These are phyloP conservation scores for Vombatus ursinus DNA, from an alignment of 2,113 vertebrate species.

Conservation along the genomic window DNA sequence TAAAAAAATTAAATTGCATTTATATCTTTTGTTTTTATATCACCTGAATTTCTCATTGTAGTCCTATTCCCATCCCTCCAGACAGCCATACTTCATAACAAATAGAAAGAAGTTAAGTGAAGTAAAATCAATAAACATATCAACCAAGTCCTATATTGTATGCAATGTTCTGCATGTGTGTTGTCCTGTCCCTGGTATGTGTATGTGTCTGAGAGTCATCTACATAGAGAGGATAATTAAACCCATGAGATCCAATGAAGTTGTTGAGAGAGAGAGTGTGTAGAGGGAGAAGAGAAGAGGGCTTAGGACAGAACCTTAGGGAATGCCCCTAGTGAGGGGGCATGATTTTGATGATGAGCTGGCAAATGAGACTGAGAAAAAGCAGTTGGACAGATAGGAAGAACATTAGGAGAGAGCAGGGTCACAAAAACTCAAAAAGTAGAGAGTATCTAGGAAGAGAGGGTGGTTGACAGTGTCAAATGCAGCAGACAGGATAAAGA, in stretches of 20 bases:
- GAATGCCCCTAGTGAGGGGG: background rate
- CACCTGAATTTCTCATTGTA: background rate
- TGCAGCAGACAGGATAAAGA: background rate
- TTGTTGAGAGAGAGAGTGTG: background rate
- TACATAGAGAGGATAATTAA: background rate
- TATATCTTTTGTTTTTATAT: background rate
- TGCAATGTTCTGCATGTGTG: background rate
- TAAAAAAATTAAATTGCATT: background rate
- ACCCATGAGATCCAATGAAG: background rate
- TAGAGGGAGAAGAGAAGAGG: background rate
- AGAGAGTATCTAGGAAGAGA: no score
- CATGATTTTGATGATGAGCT: no score
- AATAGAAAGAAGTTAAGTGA: background rate
- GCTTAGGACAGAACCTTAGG: background rate
- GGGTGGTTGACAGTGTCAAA: background rate
- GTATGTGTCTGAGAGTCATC: background rate
- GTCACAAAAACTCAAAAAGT: background rate
- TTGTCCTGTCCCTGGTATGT: background rate
- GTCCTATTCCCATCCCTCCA: background rate
- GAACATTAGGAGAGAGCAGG: background rate
- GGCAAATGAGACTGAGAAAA: background rate
- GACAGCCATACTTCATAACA: background rate
- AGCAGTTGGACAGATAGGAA: background rate
- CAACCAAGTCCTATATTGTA: background rate
- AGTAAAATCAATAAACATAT: background rate